Percentiles rank a stretch among this genome's conserved stretches.
Evolutionary conservation across 2,113 vertebrate genomes (phyloP).

Genomic region (Cochlearius cochlearius): DNA sequence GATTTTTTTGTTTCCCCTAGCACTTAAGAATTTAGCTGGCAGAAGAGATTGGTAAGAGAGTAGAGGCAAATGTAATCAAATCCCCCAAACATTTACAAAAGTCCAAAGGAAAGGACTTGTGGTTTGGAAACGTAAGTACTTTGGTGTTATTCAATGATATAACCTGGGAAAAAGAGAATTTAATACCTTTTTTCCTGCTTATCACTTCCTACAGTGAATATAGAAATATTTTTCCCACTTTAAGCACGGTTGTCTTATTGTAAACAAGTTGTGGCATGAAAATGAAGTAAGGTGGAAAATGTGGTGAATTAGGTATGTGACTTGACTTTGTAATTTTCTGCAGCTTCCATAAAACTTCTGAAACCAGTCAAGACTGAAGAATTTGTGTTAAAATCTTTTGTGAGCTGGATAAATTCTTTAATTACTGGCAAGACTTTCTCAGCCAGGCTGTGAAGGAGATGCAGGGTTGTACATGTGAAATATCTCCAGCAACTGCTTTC

Average conservation of each 20-base stretch:
- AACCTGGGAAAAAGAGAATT: neutral
- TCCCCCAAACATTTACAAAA: neutral
- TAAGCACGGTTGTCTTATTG: neutral
- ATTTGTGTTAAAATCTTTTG: neutral
- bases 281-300: constrained; percentile 11
- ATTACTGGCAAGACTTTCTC: neutral
- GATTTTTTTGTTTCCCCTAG: neutral
- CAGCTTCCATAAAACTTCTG: neutral
- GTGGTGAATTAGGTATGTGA: neutral
- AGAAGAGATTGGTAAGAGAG: neutral
- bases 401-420: constrained; percentile 10
- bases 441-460: neutral
- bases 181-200: neutral
- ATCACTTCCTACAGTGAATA: neutral
- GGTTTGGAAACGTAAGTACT: neutral
- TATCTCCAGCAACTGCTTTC: neutral
- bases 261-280: constrained; percentile 25
- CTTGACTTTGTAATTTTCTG: neutral
- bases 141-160: neutral
- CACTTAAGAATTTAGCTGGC: neutral
- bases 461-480: neutral
- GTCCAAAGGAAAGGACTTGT: neutral
- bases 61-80: neutral
- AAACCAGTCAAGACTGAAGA: neutral
- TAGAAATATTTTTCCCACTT: neutral